These are phyloP conservation scores for Atethmia centrago DNA, from an alignment of 2,888 invertebrate genomes.

Conservation along the genomic window DNA sequence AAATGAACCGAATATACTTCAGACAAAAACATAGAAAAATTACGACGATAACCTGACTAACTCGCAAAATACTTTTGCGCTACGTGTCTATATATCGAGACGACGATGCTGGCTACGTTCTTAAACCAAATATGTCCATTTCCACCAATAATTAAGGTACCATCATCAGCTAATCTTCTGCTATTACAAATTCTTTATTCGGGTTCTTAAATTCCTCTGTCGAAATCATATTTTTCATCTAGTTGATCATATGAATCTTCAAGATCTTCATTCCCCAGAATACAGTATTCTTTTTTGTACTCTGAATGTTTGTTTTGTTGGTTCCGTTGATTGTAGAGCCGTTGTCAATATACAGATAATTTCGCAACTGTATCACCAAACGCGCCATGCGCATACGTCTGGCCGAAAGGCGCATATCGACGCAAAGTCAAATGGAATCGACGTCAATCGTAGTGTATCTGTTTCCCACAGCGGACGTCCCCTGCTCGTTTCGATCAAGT, in stretches of 20 bases:
- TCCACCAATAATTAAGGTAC: conserved; percentile 46
- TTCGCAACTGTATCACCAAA: conserved; percentile 59
- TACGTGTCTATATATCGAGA: conserved; percentile 68
- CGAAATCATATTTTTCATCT: conserved; percentile 31
- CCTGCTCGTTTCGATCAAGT: conserved; percentile 78
- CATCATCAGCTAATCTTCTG: conserved; percentile 38
- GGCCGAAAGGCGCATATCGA: conserved; percentile 64
- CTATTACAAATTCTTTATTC: conserved; percentile 29
- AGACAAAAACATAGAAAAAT: conserved; percentile 73
- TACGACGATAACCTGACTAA: conserved; percentile 75
- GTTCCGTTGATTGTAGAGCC: conserved; percentile 55
- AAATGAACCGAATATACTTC: conserved; percentile 78
- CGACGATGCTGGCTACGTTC: conserved; percentile 60
- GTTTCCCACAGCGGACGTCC: conserved; percentile 73
- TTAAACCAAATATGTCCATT: conserved; percentile 54
- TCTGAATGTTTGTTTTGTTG: conserved; percentile 43
- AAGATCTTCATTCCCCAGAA: conserved; percentile 48
- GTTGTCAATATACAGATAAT: conserved; percentile 64
- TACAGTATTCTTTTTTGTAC: conserved; percentile 42
- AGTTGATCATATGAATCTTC: conserved; percentile 41
- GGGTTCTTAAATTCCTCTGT: conserved; percentile 38
- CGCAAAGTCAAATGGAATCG: conserved; percentile 68
- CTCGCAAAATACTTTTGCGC: conserved; percentile 71
- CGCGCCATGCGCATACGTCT: conserved; percentile 52
- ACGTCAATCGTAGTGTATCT: conserved; percentile 72